Evolutionary conservation across 2,113 vertebrate species (phyloP).

Genomic region (Ascaphus truei): DNA sequence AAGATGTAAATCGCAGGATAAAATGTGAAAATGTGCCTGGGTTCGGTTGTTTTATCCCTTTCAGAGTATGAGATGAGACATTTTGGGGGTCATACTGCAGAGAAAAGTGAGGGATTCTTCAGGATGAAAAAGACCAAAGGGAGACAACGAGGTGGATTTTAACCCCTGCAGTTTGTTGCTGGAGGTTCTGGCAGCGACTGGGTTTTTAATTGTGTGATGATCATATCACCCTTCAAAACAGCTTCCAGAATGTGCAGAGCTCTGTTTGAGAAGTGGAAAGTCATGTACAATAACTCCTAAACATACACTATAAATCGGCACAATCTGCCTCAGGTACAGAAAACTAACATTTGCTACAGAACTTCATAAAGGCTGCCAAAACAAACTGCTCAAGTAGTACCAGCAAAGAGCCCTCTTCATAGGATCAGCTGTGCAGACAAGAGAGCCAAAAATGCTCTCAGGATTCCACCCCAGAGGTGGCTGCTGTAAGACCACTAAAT

Average conservation of each 20-base stretch:
- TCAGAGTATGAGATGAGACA: background rate
- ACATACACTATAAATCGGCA: constrained; percentile 14
- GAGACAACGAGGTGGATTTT: too few relatives aligned
- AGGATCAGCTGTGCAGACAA: background rate
- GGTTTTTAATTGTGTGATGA: too few relatives aligned
- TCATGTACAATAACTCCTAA: background rate
- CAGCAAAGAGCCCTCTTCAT: constrained; percentile 15
- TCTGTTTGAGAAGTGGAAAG: background rate
- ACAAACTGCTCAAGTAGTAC: background rate
- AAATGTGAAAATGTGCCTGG: too few relatives aligned
- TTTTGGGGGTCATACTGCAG: background rate
- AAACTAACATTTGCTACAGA: background rate
- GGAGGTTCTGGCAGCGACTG: too few relatives aligned
- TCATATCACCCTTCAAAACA: too few relatives aligned
- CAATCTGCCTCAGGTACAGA: constrained; percentile 5
- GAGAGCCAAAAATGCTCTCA: background rate
- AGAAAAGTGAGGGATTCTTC: too few relatives aligned
- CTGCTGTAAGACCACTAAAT: background rate
- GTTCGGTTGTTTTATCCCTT: background rate
- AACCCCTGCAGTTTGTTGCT: too few relatives aligned
- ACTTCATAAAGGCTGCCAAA: constrained; percentile 6
- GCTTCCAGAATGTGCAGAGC: background rate
- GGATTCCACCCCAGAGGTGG: background rate
- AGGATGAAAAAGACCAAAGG: too few relatives aligned
- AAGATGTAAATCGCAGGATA: too few relatives aligned